A percentile compares a stretch with the other conserved stretches of the same genome.
Evolutionary conservation across 1,140 invertebrate genomes (phyloP).

Genomic region (Plodia interpunctella): DNA sequence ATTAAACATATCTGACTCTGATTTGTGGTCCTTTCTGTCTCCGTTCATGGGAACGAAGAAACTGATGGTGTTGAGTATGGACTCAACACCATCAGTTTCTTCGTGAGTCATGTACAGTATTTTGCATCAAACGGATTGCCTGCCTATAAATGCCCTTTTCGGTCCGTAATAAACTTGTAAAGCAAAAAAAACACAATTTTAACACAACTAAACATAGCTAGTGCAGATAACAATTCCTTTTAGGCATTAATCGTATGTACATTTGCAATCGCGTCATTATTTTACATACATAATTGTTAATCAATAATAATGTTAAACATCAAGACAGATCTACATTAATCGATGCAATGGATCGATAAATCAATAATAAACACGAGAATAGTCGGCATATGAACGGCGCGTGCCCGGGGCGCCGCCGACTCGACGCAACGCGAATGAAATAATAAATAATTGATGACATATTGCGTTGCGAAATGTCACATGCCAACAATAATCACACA

Average conservation of each 20-base stretch:
- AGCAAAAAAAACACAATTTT: not conserved
- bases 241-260: constrained; percentile 2
- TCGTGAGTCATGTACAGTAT: not conserved
- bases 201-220: not conserved
- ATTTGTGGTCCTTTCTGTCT: not conserved
- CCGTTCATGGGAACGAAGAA: not conserved
- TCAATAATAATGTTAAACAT: constrained; percentile 2
- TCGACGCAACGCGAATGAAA: constrained; percentile 11
- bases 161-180: not conserved
- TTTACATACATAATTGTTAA: constrained; percentile 6
- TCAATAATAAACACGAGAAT: constrained; percentile 6
- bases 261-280: not conserved
- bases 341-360: constrained; percentile 5
- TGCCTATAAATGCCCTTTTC: not conserved
- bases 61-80: too few species aligned
- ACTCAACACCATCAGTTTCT: not conserved
- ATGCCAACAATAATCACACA: constrained; percentile 12
- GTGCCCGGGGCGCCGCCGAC: constrained; percentile 10
- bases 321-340: constrained; percentile 4
- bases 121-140: not conserved
- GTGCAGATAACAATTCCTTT: not conserved
- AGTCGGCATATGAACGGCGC: constrained; percentile 11
- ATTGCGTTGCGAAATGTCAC: constrained; percentile 16
- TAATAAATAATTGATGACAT: constrained; percentile 15
- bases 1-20: too few species aligned